Conservation (phyloP, 2,888 invertebrate genomes). For the Andrena minutula region DNA sequence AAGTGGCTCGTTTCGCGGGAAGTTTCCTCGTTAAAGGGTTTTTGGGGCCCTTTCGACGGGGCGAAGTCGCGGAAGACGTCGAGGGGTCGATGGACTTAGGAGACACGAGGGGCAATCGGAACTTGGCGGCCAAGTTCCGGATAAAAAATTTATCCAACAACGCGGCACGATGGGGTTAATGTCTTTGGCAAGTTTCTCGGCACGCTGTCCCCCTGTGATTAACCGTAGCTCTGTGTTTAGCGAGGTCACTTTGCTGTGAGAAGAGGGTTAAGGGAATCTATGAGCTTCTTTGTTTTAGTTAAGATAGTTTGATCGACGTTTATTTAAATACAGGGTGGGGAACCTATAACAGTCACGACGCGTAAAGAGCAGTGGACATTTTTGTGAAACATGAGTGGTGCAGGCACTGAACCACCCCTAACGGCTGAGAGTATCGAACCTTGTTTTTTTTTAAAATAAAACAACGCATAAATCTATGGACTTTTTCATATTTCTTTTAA, state of each 20-base stretch:
- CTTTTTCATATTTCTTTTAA: too few relatives aligned
- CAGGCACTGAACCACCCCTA: too few relatives aligned
- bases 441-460: too few relatives aligned
- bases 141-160: conserved; percentile 59
- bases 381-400: too few relatives aligned
- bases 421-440: too few relatives aligned
- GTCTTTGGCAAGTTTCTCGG: conserved; percentile 13
- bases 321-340: background rate
- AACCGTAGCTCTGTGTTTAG: background rate
- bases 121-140: conserved; percentile 42
- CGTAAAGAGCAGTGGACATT: too few relatives aligned
- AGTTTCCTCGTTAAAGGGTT: conserved; percentile 78
- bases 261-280: background rate
- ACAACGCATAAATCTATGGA: too few relatives aligned
- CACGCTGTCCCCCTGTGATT: background rate
- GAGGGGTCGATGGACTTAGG: conserved; percentile 38
- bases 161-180: conserved; percentile 12
- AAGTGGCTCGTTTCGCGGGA: conserved; percentile 72
- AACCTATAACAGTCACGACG: background rate
- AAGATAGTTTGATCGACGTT: too few relatives aligned
- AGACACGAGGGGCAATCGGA: conserved; percentile 19
- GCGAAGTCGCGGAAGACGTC: conserved; percentile 38
- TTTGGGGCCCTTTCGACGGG: conserved; percentile 38
- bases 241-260: background rate
- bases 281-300: background rate